Conservation (phyloP, 2,113 vertebrate genomes). For the Bubo scandiacus region DNA sequence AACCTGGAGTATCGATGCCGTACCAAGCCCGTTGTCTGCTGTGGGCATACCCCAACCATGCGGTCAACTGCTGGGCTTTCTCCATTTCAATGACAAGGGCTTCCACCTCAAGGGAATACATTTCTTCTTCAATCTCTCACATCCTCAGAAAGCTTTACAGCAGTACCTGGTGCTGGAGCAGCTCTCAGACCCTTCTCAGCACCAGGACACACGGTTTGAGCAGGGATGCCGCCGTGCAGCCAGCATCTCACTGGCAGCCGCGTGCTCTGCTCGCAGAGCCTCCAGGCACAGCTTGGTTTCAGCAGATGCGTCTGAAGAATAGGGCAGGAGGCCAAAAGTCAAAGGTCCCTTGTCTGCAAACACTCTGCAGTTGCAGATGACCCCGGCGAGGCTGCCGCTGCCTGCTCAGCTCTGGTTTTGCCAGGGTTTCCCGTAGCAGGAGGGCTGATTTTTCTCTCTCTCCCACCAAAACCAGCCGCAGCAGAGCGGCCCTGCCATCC, state of each 20-base stretch:
- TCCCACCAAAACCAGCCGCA: not conserved
- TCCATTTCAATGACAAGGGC: not conserved
- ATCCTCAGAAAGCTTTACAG: not conserved
- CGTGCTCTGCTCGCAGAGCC: not conserved
- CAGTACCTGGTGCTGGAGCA: not conserved
- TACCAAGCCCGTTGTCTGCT: not conserved
- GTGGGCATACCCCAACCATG: not conserved
- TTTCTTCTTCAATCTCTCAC: not conserved
- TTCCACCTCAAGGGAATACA: not conserved
- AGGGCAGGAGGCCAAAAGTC: not conserved
- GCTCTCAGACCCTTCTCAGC: not conserved
- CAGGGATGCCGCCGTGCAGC: not conserved
- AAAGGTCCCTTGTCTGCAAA: not conserved
- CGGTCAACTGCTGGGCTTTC: not conserved
- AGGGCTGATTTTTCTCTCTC: not conserved
- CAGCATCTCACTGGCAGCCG: fast-evolving
- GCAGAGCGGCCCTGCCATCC: not conserved
- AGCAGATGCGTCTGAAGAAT: fast-evolving
- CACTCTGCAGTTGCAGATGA: not conserved
- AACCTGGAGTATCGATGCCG: not conserved
- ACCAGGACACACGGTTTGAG: fast-evolving
- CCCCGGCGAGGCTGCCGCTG: not conserved
- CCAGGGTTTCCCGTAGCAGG: not conserved
- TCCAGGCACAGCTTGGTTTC: not conserved
- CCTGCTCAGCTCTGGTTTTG: not conserved